Conservation (phyloP, 2,888 invertebrate species). For the Acleris cristana region DNA sequence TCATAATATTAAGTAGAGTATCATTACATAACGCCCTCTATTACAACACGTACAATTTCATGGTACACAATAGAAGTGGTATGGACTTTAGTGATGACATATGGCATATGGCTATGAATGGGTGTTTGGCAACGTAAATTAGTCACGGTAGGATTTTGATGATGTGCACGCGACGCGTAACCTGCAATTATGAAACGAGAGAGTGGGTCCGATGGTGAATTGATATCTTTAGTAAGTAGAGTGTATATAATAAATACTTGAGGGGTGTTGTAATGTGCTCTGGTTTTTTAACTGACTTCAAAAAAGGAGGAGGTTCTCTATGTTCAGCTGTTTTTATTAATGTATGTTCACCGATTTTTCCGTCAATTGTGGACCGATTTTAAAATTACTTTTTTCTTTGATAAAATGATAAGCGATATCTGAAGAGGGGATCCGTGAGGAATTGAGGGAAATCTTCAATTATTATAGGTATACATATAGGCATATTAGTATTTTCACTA, state of each 20-base stretch:
- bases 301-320: too few relatives aligned
- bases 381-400: too few relatives aligned
- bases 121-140: constrained; percentile 23
- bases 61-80: constrained; percentile 32
- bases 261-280: constrained; percentile 5
- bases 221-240: constrained; percentile 19
- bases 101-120: constrained; percentile 35
- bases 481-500: too few relatives aligned
- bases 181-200: constrained; percentile 31
- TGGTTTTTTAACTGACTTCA: too few relatives aligned
- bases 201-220: constrained; percentile 34
- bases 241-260: constrained; percentile 19
- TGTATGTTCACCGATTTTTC: too few relatives aligned
- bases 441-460: too few relatives aligned
- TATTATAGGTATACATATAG: too few relatives aligned
- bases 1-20: too few relatives aligned
- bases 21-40: background rate
- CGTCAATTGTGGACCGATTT: too few relatives aligned
- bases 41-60: constrained; percentile 22
- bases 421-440: too few relatives aligned
- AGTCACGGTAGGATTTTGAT: constrained; percentile 27
- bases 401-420: too few relatives aligned
- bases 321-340: too few relatives aligned
- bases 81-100: constrained; percentile 28
- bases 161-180: constrained; percentile 31